Conservation (phyloP, 2,113 vertebrate species). For the Phodopus roborovskii region DNA sequence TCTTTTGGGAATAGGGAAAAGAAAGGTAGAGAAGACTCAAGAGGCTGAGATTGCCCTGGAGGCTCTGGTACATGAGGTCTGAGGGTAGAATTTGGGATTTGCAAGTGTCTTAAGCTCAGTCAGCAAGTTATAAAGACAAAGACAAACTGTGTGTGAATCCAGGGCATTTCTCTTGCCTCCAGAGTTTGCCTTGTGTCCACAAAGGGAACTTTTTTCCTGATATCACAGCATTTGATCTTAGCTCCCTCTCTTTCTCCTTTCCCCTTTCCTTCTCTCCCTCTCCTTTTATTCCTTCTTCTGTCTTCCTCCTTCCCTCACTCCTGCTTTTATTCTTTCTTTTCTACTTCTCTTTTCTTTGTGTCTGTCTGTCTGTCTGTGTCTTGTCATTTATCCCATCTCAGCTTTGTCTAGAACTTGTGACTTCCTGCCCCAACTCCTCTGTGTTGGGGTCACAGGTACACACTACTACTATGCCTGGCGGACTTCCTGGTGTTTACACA, state of each 20-base stretch:
- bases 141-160: not conserved
- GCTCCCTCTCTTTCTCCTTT: too few relatives aligned
- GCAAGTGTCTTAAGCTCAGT: not conserved
- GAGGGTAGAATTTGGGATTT: not conserved
- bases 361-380: not conserved
- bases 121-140: constrained; percentile 17
- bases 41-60: not conserved
- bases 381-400: not conserved
- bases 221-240: not conserved
- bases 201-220: not conserved
- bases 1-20: not conserved
- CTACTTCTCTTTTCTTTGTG: not conserved
- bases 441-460: not conserved
- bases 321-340: not conserved
- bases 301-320: not conserved
- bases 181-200: not conserved
- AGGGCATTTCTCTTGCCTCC: not conserved
- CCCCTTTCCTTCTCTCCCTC: accelerated
- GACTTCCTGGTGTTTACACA: not conserved
- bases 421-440: not conserved
- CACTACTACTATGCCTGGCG: not conserved
- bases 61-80: not conserved
- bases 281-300: not conserved
- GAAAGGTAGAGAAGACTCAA: not conserved
- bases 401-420: not conserved